Conservation (phyloP, 2,797 vertebrate species). For the Coracias cyanogaster region DNA sequence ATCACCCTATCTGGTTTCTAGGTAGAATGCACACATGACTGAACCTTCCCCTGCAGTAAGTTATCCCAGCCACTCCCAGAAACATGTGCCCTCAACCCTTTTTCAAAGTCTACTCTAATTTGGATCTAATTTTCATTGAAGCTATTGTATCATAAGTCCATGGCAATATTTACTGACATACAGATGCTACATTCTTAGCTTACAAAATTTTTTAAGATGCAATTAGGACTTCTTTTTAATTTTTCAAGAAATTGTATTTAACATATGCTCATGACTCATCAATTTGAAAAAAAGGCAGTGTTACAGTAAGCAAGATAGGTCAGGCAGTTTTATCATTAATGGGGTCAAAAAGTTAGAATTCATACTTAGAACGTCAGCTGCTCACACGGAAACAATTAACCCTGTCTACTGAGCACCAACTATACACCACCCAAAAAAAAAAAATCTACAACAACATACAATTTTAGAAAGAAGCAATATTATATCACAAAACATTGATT, state of each 20-base stretch:
- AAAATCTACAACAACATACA: fast-evolving
- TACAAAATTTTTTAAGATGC: background rate
- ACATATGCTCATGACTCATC: constrained; percentile 47
- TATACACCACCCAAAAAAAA: background rate
- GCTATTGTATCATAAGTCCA: background rate
- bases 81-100: background rate
- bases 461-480: background rate
- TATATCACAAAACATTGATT: background rate
- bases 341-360: constrained; percentile 59
- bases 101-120: constrained; percentile 5
- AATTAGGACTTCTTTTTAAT: background rate
- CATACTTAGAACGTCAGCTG: constrained; percentile 20
- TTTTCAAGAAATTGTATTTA: constrained; percentile 1
- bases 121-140: constrained; percentile 17
- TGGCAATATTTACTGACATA: background rate
- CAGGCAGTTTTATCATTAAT: constrained; percentile 59
- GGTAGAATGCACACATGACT: background rate
- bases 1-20: constrained; percentile 43
- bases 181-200: background rate
- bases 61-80: constrained; percentile 50
- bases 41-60: constrained; percentile 22
- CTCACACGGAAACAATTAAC: constrained; percentile 31
- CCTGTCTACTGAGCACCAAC: constrained; percentile 13
- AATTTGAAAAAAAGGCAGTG: background rate
- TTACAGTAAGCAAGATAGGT: constrained; percentile 44